Base-by-base conservation (phyloP, 2,888 invertebrate species). In the Raillietiella orientalis region DNA sequence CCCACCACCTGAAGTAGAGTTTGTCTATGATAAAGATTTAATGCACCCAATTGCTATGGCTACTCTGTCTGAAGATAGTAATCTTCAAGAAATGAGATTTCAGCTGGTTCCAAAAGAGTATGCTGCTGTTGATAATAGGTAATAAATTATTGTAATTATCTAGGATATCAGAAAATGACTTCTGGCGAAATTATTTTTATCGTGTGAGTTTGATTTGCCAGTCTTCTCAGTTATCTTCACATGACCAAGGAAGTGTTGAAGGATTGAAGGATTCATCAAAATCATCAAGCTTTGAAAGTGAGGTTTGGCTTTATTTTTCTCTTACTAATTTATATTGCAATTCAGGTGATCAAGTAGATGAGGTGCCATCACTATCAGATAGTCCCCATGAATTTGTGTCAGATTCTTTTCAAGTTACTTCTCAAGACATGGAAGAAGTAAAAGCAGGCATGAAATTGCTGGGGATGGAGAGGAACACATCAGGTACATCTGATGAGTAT, bases 121-220 rank as follows among this genome's bases (percentile, higher is more conserved):
- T 16, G 14, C 4, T 28, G 12, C 20, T 16, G 14, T 24, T 24
- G 14, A 15, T 15, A 14, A 14, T 24, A 14, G 8, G 16, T 14
- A 2, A n/a, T 11, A 12, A 5, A 14, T 23, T 23, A 8, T 10
- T 14, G 3, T 13, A 16, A 14, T 25, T 28, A 22, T 30, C 6
- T 31, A 42, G 77, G 39, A 74, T 82, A 48, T 71, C 69, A 41
- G 96, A 96, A 58, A 87, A 90, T 52, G 71, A 72, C 46, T 99
- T 96, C 56, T 96, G 96, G 96, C 65, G 84, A 45, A 99, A 96
- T 58, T 96, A 99, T 50, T 96, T 96, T 57, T 96, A 96, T 56
- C 74, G 96, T 45, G 75, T 99, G 38, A 84, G 82, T 39, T 65
- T 96, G 39, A 77, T 99, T 47, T 79, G 87, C 45, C 93, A 96